Conservation (phyloP, 2,888 invertebrate genomes). For the Callimorpha dominula region DNA sequence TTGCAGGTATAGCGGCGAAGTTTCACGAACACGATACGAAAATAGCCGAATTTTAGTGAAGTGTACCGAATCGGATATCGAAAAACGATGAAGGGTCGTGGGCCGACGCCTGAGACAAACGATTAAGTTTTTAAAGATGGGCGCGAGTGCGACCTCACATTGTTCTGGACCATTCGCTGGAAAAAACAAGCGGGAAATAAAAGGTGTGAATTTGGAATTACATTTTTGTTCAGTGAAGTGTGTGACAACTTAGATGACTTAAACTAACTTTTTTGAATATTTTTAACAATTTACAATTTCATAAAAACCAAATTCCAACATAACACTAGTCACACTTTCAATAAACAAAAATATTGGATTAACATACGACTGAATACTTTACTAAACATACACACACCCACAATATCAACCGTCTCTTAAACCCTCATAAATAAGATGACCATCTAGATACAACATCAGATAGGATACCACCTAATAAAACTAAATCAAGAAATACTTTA, state of each 20-base stretch:
- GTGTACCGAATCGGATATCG: constrained; percentile 55
- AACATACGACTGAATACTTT: background rate
- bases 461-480: constrained; percentile 40
- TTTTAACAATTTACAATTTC: too few species aligned
- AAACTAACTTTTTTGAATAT: background rate
- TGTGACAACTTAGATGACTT: background rate
- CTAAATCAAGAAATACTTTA: constrained; percentile 40
- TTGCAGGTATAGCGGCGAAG: background rate
- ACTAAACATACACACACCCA: background rate
- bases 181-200: constrained; percentile 12
- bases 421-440: constrained; percentile 9
- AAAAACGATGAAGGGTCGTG: constrained; percentile 59
- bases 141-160: constrained; percentile 49
- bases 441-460: constrained; percentile 39
- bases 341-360: too few species aligned
- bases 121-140: constrained; percentile 60
- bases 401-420: too few species aligned
- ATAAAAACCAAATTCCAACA: too few species aligned
- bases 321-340: too few species aligned
- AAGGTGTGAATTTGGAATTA: constrained; percentile 13
- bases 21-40: background rate
- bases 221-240: background rate
- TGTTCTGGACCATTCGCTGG: constrained; percentile 54
- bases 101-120: constrained; percentile 49
- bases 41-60: constrained; percentile 18